A percentile compares a stretch with the other conserved stretches of the same genome.
Conservation (phyloP, 1,140 invertebrate genomes). For the Drosophila rhopaloa region DNA sequence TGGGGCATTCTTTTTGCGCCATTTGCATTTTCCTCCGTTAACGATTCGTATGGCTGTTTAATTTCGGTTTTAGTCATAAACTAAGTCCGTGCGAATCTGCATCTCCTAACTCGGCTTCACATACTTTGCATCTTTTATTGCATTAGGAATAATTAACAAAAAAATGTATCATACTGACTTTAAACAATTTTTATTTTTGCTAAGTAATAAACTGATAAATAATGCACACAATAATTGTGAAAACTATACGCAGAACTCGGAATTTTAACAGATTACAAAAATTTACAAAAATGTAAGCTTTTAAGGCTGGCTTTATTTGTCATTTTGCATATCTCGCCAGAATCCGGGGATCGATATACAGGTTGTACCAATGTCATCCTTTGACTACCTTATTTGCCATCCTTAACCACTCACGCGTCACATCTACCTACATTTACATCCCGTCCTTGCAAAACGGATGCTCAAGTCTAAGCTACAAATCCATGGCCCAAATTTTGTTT, state of each 20-base stretch:
- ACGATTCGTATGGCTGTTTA: conserved; percentile 39
- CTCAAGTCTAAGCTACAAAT: conserved; percentile 45
- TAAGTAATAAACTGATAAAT: too few species aligned
- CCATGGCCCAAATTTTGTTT: conserved; percentile 47
- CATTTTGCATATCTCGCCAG: conserved; percentile 22
- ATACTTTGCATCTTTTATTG: background rate
- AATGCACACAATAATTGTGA: too few species aligned
- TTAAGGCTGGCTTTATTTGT: conserved; percentile 13
- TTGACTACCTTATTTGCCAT: conserved; percentile 28
- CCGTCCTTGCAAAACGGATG: conserved; percentile 22
- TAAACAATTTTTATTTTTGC: too few species aligned
- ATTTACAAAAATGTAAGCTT: too few species aligned
- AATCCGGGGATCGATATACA: too few species aligned
- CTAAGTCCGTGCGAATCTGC: background rate
- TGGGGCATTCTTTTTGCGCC: conserved; percentile 51
- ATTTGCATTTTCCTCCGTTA: conserved; percentile 59
- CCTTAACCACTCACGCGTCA: conserved; percentile 12
- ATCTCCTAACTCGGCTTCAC: background rate
- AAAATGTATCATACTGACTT: background rate
- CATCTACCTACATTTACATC: background rate
- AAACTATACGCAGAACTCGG: too few species aligned
- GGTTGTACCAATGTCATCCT: too few species aligned
- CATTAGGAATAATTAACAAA: conserved; percentile 6
- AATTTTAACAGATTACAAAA: too few species aligned
- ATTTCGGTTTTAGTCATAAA: conserved; percentile 32